Conservation (phyloP, 2,888 invertebrate genomes). For the Cerastoderma edule region DNA sequence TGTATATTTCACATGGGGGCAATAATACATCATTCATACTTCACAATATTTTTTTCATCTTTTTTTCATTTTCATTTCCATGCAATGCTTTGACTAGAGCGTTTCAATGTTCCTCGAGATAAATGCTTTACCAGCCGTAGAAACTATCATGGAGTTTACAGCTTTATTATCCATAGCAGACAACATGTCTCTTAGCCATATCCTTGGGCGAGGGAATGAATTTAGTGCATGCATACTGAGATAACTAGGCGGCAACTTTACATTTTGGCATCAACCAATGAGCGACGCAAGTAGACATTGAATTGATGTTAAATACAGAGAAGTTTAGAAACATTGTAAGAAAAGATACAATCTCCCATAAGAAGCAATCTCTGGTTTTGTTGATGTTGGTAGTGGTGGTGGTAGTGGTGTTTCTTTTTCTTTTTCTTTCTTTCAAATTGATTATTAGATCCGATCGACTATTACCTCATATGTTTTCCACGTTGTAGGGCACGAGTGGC, state of each 20-base stretch:
- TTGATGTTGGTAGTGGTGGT: too few species aligned
- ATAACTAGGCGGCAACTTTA: too few species aligned
- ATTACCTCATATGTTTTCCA: too few species aligned
- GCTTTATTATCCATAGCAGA: slow-evolving; percentile 15
- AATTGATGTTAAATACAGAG: too few species aligned
- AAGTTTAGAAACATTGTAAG: not conserved
- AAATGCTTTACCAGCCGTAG: slow-evolving; percentile 15
- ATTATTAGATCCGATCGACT: too few species aligned
- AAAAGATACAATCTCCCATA: not conserved
- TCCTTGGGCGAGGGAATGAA: not conserved
- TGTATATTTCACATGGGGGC: slow-evolving; percentile 10
- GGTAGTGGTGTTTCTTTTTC: too few species aligned
- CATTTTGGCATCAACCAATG: too few species aligned
- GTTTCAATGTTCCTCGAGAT: not conserved
- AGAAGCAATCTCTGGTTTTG: not conserved
- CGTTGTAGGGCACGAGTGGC: too few species aligned
- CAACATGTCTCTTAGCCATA: not conserved
- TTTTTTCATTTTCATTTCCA: not conserved
- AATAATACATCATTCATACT: not conserved
- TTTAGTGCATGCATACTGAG: too few species aligned
- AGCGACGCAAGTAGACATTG: too few species aligned
- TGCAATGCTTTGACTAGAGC: not conserved
- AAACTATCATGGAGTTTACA: slow-evolving; percentile 2
- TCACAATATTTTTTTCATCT: not conserved
- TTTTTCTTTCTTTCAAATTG: too few species aligned